These are phyloP conservation scores for Sigmodon hispidus DNA, from an alignment of 2,113 vertebrate species.

Conservation along the genomic window DNA sequence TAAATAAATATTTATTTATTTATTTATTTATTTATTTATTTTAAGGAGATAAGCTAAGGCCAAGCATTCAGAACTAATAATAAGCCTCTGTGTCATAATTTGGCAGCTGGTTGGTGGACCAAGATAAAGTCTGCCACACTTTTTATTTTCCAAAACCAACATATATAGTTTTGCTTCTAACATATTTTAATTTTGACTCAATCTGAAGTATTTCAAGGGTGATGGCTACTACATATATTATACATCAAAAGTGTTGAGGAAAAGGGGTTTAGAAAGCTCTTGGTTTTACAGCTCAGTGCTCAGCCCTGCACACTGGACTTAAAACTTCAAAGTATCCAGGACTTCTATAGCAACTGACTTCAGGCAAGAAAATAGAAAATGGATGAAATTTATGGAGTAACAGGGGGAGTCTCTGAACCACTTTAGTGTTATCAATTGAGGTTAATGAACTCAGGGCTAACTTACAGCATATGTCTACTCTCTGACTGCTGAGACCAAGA, in stretches of 20 bases:
- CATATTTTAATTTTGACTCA: background rate
- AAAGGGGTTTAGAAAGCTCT: background rate
- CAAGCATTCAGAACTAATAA: background rate
- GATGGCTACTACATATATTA: background rate
- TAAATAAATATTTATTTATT: too few relatives aligned
- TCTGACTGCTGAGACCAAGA: background rate
- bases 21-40: too few relatives aligned
- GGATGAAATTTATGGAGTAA: background rate
- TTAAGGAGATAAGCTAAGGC: background rate
- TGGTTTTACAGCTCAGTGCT: background rate
- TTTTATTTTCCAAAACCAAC: background rate
- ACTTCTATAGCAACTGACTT: background rate
- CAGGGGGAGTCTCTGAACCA: background rate
- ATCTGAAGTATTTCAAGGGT: background rate
- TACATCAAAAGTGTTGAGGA: background rate
- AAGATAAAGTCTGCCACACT: background rate
- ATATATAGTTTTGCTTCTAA: background rate
- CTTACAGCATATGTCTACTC: background rate
- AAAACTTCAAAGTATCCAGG: background rate
- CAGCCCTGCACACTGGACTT: background rate
- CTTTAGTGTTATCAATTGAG: background rate
- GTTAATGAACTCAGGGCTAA: background rate
- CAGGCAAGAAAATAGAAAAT: background rate
- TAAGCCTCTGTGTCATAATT: background rate
- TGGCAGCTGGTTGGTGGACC: too few relatives aligned